Evolutionary conservation across 2,888 invertebrate genomes (phyloP).

Genomic region (Digitonthophagus gazella): DNA sequence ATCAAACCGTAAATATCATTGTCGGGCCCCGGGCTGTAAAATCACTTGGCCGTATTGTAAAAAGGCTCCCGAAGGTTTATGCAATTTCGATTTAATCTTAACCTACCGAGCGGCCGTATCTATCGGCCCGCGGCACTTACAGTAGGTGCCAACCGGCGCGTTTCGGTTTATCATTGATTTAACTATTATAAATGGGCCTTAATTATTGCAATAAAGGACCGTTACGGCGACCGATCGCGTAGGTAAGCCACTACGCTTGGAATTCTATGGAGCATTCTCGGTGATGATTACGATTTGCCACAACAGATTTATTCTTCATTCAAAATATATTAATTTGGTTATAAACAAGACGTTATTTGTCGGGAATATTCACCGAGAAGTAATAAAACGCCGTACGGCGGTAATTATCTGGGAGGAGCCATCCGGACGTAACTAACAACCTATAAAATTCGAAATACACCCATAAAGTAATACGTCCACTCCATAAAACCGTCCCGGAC

Average conservation of each 20-base stretch:
- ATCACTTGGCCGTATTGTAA: background rate
- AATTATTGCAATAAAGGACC: background rate
- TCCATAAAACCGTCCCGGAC: background rate
- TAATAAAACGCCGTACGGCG: background rate
- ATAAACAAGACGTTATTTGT: background rate
- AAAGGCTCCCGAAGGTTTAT: constrained; percentile 6
- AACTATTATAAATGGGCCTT: background rate
- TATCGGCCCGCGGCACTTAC: background rate
- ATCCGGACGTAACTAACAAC: background rate
- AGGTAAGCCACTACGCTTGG: background rate
- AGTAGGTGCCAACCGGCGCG: constrained; percentile 12
- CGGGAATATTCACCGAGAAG: background rate
- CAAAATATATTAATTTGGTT: no score
- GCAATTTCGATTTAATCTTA: constrained; percentile 13
- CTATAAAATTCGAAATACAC: background rate
- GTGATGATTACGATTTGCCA: no score
- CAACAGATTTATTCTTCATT: no score
- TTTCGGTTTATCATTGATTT: constrained; percentile 14
- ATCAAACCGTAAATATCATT: constrained; percentile 14
- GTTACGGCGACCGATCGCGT: background rate
- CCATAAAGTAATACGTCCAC: background rate
- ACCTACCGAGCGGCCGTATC: background rate
- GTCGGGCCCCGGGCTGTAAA: constrained; percentile 1
- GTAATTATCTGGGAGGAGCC: background rate
- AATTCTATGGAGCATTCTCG: no score